These are phyloP conservation scores for Geophilus truncorum DNA, from an alignment of 2,888 invertebrate genomes.

Conservation along the genomic window DNA sequence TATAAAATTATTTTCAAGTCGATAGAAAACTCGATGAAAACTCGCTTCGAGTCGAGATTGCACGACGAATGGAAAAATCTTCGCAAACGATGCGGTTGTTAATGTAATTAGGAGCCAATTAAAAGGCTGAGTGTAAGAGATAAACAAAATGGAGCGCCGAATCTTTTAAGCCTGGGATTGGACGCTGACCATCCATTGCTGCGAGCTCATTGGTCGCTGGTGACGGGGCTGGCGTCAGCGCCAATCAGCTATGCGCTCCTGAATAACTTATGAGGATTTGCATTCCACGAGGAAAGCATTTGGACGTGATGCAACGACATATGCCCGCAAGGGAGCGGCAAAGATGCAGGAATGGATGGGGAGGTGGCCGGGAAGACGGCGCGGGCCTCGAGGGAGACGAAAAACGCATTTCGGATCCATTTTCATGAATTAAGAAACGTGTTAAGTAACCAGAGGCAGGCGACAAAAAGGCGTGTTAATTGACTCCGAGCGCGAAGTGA, in stretches of 20 bases:
- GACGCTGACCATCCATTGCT: slow-evolving; percentile 33
- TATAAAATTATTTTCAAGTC: background rate
- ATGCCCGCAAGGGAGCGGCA: slow-evolving; percentile 1
- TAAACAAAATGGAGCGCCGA: slow-evolving; percentile 6
- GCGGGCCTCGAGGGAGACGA: background rate
- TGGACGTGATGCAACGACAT: slow-evolving; percentile 20
- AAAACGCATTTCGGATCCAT: slow-evolving; percentile 1
- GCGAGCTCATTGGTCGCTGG: slow-evolving; percentile 25
- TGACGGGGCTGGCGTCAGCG: background rate
- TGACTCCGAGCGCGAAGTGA: background rate
- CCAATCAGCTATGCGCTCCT: slow-evolving; percentile 30
- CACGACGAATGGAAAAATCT: background rate
- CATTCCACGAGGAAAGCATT: slow-evolving; percentile 23
- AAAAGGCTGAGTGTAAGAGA: background rate
- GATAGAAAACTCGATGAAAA: background rate
- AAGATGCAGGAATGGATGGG: background rate
- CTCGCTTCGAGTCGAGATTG: background rate
- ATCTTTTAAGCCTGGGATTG: background rate
- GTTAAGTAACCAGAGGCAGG: background rate
- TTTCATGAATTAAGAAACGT: slow-evolving; percentile 11
- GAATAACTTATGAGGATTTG: slow-evolving; percentile 35
- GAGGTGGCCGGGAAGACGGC: background rate
- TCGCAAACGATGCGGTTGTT: background rate
- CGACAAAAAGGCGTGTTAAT: background rate
- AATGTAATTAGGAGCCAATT: slow-evolving; percentile 7